Base-by-base conservation (phyloP, 2,797 vertebrate species). In the Carcharodon carcharias region DNA sequence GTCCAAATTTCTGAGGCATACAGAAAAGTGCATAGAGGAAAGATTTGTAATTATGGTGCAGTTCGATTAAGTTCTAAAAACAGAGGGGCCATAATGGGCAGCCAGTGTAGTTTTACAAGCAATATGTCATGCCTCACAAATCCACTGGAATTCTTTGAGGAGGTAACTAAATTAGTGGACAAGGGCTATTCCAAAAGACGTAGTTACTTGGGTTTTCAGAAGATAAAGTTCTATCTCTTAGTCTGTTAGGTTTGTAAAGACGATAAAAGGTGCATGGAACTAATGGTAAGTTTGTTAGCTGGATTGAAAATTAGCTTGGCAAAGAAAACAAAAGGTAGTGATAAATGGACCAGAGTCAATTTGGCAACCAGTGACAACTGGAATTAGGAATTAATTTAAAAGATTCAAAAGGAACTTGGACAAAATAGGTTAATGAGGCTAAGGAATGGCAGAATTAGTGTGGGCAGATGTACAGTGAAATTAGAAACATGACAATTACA, bases 141-240 rank as follows among this genome's bases (percentile, higher is more conserved):
- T 67, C 63, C n/a, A 93, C 21, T 93, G 91, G n/a, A 93, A 67
- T 67, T 93, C 91, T 93, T 93, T 65, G 61, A 67, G 91, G n/a
- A 93, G 61, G 63, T 93, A 93, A 67, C 61, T 93, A 95, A 95
- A 95, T 95, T 95, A 95, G 67, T 95, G 26, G 71, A n/a, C 50
- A 77, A 56, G 28, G 67, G 94, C 94, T 73, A 95, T 95, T 73
- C 94, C 40, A 31, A 45, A 58, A 50, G 11, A 54, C 63, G 31
- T 95, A 95, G 95, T 69, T 95, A 54, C 63, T 95, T 71, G 67
- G 67, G 54, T 71, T 95, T 95, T 95, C 93, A 54, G 54, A 71
- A 95, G 45, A 50, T 71, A 71, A 71, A 50, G 3, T 71, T 54
- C 67, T 50, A 45, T 31, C 58, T 58, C 54, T 73, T 45, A 6